These are phyloP conservation scores for Pelusios castaneus DNA, from an alignment of 2,113 vertebrate species.

Conservation along the genomic window DNA sequence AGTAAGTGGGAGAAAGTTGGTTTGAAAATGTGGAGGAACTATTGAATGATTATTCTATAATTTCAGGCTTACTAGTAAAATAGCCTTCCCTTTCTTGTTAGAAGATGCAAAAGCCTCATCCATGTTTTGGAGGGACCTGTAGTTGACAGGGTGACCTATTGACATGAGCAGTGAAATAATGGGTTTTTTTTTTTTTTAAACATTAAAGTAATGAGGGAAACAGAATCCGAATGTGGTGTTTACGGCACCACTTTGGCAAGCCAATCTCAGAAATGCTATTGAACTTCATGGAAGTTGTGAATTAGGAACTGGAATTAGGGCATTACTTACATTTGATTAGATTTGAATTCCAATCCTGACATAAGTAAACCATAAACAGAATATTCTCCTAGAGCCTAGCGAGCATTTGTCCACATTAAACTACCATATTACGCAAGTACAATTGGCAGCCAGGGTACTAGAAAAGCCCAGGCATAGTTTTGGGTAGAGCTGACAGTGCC, in stretches of 20 bases:
- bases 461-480: background rate
- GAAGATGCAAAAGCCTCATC: background rate
- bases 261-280: background rate
- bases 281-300: background rate
- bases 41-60: background rate
- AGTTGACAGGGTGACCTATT: background rate
- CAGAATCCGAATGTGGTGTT: background rate
- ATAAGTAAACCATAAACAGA: background rate
- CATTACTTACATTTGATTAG: background rate
- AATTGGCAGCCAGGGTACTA: background rate
- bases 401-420: background rate
- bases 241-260: background rate
- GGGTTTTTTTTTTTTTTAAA: too few relatives aligned
- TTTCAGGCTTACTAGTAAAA: background rate
- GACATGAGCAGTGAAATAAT: background rate
- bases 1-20: conserved; percentile 68
- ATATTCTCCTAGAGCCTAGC: background rate
- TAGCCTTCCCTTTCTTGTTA: background rate
- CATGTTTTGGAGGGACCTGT: rapidly evolving
- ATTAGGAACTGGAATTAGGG: background rate
- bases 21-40: background rate
- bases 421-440: background rate
- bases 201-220: background rate
- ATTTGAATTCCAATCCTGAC: background rate
- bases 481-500: background rate